Base-by-base conservation (phyloP, 2,888 invertebrate species). In the Leucophora obtusa region DNA sequence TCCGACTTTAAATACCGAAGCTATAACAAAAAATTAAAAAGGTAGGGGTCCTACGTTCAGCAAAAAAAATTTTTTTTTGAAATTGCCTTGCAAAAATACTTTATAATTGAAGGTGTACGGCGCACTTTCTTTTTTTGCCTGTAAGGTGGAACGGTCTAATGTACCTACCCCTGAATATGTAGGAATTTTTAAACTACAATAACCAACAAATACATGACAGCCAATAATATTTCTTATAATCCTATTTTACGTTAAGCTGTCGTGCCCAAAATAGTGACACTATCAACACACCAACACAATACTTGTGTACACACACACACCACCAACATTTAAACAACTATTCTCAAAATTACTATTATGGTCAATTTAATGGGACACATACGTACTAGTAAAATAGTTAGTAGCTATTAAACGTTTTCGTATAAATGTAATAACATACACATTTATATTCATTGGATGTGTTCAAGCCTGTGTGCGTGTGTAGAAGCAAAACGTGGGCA, bases 311-410 rank as follows among this genome's bases (percentile, higher is more conserved):
- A 6, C 28, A 28, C 28, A 28, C 28, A 28, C 28, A 28, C 28
- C 38, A 10, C 38, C 11, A 38, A 11, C 38, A 38, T 38, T 38
- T 38, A 17, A 47, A 28, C 17, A 28, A 15, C 11, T n/a, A 58
- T 33, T 58, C 17, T 56, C 15, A 56, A n/a, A 72, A 63, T 58
- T 50, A 21, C 50, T 7, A 24, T 50, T 50, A 21, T 56, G 63
- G 33, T 50, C 63, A 72, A 72, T 63, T 72, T 63, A 63, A 50
- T 51, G 38, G 18, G 11, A 28, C 1, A 50, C 62, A 28, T 15
- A 50, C 62, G 15, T 15, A 17, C 15, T 50, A n/a, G 43, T 47
- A 47, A n/a, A 47, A 14, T n/a, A 47, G 6, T 47, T n/a, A 47
- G 43, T 47, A 47, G n/a, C n/a, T 47, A 47, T 47, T 47, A 47